Evolutionary conservation across 2,113 vertebrate genomes (phyloP).

Genomic region (Speoplatyrhinus poulsoni): DNA sequence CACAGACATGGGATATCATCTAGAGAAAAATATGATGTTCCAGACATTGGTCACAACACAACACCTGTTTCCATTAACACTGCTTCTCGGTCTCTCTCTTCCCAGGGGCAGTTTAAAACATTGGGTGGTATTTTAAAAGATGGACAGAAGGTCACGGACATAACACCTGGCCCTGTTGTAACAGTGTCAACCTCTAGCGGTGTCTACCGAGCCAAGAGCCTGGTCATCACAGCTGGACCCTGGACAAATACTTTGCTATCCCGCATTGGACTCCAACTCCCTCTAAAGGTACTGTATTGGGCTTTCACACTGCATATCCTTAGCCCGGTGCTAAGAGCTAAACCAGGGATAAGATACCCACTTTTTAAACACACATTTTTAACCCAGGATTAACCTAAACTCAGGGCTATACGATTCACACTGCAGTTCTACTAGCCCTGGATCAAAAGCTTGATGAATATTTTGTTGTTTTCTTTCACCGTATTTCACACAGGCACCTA

Average conservation of each 20-base stretch:
- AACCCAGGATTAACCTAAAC: too few relatives aligned
- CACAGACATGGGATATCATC: too few relatives aligned
- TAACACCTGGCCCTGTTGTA: slow-evolving; percentile 79
- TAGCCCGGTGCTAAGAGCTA: too few relatives aligned
- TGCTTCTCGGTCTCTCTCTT: slow-evolving; percentile 3
- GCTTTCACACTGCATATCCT: too few relatives aligned
- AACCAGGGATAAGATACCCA: too few relatives aligned
- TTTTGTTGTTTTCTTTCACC: too few relatives aligned
- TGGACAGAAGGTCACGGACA: slow-evolving; percentile 80
- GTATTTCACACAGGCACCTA: too few relatives aligned
- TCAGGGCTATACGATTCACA: too few relatives aligned
- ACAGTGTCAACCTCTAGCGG: slow-evolving; percentile 74
- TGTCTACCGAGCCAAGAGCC: slow-evolving; percentile 76
- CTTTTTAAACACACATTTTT: too few relatives aligned
- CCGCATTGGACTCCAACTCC: slow-evolving; percentile 79
- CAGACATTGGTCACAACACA: neutral
- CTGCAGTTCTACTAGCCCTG: too few relatives aligned
- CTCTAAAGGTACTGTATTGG: slow-evolving; percentile 81
- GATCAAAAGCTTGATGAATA: too few relatives aligned
- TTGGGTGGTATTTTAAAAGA: slow-evolving; percentile 81
- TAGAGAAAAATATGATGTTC: too few relatives aligned
- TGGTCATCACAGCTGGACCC: slow-evolving; percentile 85
- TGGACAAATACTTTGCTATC: slow-evolving; percentile 83
- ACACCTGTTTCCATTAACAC: neutral
- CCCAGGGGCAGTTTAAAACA: slow-evolving; percentile 77